Evolutionary conservation across 2,888 invertebrate species (phyloP), one percentile per base, ranked within the genome.

Genomic region (Scelioninae gen. 2): DNA sequence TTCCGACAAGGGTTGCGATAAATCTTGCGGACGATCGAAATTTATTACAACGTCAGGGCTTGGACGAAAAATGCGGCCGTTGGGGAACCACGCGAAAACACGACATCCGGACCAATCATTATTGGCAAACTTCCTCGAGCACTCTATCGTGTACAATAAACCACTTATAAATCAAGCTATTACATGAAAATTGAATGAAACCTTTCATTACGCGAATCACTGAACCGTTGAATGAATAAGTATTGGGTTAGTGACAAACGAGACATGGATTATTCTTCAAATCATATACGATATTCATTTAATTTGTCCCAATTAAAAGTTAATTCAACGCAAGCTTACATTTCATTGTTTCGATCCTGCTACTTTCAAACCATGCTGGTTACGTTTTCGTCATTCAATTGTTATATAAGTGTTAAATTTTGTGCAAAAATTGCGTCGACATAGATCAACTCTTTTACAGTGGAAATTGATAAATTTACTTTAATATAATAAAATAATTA

Each of bases 1-100:
- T 75, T 68, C 74, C 77, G 45, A 75, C 74, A 70, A 74, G 65
- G 68, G 76, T 64, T 46, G 68, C 78, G 77, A 82, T 82, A 81
- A 82, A 82, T 82, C 80, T 80, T 70, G 25, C 16, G 57, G 41
- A 58, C 73, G 73, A 69, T 75, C 77, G 68, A 64, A 72, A 72
- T 64, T 74, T 67, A 70, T 70, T 69, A 35, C 65, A 39, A 33
- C 69, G 46, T 25, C 19, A 46, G 19, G 55, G 50, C 46, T 15
- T 41, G 55, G 48, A 63, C 35, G 55, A 70, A 70, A 70, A 69
- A 69, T 61, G 57, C 11, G 57, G 63, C 57, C 57, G 55, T 41
- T 55, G 48, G 55, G 50, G 55, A 63, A 61, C 53, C 68, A 61
- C 70, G 37, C 35, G 70, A 61, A 63, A 63, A 70, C 50, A 70